These are phyloP conservation scores for Semaprochilodus insignis DNA, from an alignment of 2,797 vertebrate genomes.

Conservation along the genomic window DNA sequence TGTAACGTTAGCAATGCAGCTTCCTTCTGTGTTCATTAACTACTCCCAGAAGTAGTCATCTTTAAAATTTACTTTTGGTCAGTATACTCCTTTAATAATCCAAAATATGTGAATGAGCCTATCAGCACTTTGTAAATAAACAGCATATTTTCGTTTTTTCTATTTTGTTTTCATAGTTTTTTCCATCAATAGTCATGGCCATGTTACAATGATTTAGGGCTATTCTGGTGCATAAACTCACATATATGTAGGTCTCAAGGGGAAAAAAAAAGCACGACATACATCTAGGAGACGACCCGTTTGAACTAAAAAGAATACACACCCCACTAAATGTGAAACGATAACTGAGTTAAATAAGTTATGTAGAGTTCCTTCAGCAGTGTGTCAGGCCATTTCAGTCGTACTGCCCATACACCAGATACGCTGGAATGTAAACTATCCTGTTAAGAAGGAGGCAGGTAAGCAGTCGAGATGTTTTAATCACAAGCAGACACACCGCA, in stretches of 20 bases:
- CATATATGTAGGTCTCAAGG: not conserved
- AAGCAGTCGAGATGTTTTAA: conserved; percentile 33
- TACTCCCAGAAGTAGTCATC: too few relatives aligned
- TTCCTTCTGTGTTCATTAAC: too few relatives aligned
- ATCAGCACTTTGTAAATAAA: too few relatives aligned
- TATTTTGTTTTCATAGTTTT: too few relatives aligned
- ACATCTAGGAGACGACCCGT: not conserved
- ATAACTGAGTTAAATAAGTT: not conserved
- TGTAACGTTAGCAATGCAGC: too few relatives aligned
- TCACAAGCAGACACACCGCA: conserved; percentile 18
- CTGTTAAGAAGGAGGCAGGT: conserved; percentile 35
- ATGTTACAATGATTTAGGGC: not conserved
- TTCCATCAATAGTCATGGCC: not conserved
- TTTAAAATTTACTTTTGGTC: too few relatives aligned
- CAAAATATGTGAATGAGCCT: too few relatives aligned
- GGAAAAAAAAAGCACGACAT: not conserved
- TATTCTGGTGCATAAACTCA: not conserved
- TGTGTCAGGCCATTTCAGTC: not conserved
- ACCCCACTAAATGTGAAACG: not conserved
- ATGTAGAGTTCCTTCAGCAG: not conserved
- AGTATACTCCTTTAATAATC: too few relatives aligned
- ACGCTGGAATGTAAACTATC: conserved; percentile 52
- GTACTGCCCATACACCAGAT: not conserved
- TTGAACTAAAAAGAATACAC: not conserved
- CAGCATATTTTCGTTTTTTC: too few relatives aligned